Evolutionary conservation across 92 coral and sea anemone genomes (phyloP), one percentile per base, ranked within the genome.

Genomic region (Phenganax subtilis): DNA sequence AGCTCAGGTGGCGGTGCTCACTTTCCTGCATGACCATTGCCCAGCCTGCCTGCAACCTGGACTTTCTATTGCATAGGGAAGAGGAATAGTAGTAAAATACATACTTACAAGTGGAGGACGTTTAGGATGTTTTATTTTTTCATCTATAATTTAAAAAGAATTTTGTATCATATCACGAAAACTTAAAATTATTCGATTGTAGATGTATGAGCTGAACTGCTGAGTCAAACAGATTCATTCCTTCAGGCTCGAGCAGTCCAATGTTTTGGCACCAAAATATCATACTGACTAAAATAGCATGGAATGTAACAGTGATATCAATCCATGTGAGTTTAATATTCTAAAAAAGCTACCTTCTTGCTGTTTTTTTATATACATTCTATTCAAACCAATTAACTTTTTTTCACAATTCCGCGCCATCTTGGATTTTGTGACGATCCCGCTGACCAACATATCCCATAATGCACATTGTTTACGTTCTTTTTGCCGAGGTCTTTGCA

Each of bases 351-450:
- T 54, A 92, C 97, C 97, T 88, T 92, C 91, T 71, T 65, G 94
- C 29, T 90, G 97, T 74, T 90, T 86, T 87, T 89, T 91, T 10
- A 92, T 86, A 81, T 89, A 86, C 84, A 92, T 86, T 87, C 97
- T 80, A 82, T 92, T 92, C 9, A 92, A 88, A 29, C 97, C 97
- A 0, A 92, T 84, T 52, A 92, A 83, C 87, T 92, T 92, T 52
- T 92, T 92, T 78, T 92, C 97, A 63, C 91, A 92, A 78, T 90
- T 90, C 47, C 97, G 88, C 90, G 97, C 97, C 97, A 92, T 92
- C 86, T 90, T 92, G 88, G 83, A 80, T 86, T 83, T 68, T 56
- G 77, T 72, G 65, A 75, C 3, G 71, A 11, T 15, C 52, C 83
- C 74, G 83, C 83, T 79, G 83, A 54, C 57, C 83, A 79, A 51